phyloP scores from a whole-genome alignment of 2,888 invertebrate species.

The Thecophora atra region DNA sequence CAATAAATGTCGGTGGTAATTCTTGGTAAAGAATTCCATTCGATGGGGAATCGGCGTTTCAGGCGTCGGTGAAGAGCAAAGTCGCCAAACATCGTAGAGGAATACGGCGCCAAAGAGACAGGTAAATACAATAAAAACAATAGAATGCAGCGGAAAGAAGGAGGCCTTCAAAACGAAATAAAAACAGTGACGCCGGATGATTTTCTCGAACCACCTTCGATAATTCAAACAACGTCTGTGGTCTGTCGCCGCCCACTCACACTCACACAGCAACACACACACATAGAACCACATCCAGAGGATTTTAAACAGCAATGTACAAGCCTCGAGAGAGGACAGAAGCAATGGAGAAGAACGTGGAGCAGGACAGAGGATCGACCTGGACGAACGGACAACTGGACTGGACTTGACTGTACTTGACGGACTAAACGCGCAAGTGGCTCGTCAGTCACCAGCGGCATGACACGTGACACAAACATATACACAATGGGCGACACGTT shows the following conservation, averaged over 20 bases:
- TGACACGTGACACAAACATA: slow-evolving; percentile 30
- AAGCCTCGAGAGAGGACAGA: background rate
- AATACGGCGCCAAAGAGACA: slow-evolving; percentile 1
- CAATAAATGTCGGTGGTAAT: too few relatives aligned
- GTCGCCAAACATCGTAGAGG: background rate
- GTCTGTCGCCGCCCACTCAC: background rate
- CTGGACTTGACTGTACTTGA: background rate
- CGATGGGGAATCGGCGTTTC: background rate
- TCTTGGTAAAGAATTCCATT: too few relatives aligned
- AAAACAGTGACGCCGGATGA: background rate
- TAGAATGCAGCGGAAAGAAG: background rate
- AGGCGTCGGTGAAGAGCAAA: background rate
- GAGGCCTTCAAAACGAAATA: background rate
- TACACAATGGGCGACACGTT: background rate
- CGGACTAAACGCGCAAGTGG: background rate
- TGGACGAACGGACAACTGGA: too few relatives aligned
- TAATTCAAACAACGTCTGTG: background rate
- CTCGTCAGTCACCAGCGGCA: slow-evolving; percentile 16
- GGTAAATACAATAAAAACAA: slow-evolving; percentile 5
- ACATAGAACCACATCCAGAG: too few relatives aligned
- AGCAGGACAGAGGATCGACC: too few relatives aligned
- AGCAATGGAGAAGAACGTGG: too few relatives aligned
- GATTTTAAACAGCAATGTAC: background rate
- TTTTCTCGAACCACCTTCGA: slow-evolving; percentile 14
- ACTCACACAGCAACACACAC: too few relatives aligned